Evolutionary conservation across 2,113 vertebrate species (phyloP), one percentile per base, ranked within the genome.

Genomic region (Pelvicachromis taeniatus): DNA sequence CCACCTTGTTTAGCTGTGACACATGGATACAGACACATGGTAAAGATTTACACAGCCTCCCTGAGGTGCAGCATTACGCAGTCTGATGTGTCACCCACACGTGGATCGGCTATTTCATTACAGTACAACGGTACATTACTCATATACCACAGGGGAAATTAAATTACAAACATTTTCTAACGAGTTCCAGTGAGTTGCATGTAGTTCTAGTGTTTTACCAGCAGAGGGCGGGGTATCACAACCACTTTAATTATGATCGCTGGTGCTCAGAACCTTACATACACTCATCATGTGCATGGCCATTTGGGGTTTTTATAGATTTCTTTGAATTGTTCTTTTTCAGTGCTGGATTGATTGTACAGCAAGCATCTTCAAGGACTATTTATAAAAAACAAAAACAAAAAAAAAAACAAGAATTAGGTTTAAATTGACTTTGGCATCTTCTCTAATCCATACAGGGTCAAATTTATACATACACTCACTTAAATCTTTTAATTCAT

Each of bases 161-260:
- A 78, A 65, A 73, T 73, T 40, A 61, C 88, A 84, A 61, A 59
- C 70, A 31, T 58, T 12, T 45, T 53, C 31, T 14, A n/a, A 63
- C 31, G 17, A 12, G 29, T 26, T 19, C 13, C 7, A 48, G n/a
- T 7, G 10, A 38, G 40, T 26, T 70, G 11, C 29, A 53, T 45
- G 68, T 50, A 77, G 35, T 86, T 89, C 10, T 12, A 5, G 5
- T 3, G 7, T 70, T 3, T 54, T 3, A 23, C 85, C 95, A 90
- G 65, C 80, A 94, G 94, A 83, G 89, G 94, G 89, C 73, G 85
- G 58, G 2, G 61, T 65, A 1, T 50, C 16, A 54, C 29, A 59
- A 38, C 21, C 8, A 6, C 19, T 26, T 23, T 53, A 4, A 26
- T 21, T 4, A 52, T 65, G 3, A 12, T 38, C 19, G 8, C 13